Evolutionary conservation across 2,113 vertebrate species (phyloP).

Genomic region (Podarcis cretensis): DNA sequence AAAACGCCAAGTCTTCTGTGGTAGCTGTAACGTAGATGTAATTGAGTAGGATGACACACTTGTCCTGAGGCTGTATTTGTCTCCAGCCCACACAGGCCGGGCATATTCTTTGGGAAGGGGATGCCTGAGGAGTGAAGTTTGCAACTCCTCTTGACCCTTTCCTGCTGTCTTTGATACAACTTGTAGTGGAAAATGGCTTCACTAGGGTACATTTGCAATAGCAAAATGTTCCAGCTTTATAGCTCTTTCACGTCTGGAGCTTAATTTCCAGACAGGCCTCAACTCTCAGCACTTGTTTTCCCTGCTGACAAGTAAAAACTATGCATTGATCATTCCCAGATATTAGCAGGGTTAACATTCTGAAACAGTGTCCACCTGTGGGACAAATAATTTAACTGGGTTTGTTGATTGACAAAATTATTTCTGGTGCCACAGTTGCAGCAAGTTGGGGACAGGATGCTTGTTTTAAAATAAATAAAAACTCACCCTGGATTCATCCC

Average conservation of each 20-base stretch:
- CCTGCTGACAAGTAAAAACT: not conserved
- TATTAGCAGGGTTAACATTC: not conserved
- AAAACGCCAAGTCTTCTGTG: not conserved
- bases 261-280: not conserved
- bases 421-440: not conserved
- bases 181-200: not conserved
- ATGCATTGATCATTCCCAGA: not conserved
- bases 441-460: not conserved
- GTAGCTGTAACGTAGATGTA: slow-evolving; percentile 19
- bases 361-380: not conserved
- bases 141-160: not conserved
- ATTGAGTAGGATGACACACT: slow-evolving; percentile 21
- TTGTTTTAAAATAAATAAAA: not conserved
- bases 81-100: not conserved
- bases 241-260: not conserved
- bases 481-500: not conserved
- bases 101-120: not conserved
- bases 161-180: not conserved
- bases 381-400: not conserved
- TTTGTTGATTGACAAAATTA: not conserved
- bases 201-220: not conserved
- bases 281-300: not conserved
- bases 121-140: not conserved
- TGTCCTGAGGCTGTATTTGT: slow-evolving; percentile 16
- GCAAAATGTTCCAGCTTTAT: not conserved